Evolutionary conservation across 2,797 vertebrate genomes (phyloP).

Genomic region (Acrossocheilus wenchowensis): DNA sequence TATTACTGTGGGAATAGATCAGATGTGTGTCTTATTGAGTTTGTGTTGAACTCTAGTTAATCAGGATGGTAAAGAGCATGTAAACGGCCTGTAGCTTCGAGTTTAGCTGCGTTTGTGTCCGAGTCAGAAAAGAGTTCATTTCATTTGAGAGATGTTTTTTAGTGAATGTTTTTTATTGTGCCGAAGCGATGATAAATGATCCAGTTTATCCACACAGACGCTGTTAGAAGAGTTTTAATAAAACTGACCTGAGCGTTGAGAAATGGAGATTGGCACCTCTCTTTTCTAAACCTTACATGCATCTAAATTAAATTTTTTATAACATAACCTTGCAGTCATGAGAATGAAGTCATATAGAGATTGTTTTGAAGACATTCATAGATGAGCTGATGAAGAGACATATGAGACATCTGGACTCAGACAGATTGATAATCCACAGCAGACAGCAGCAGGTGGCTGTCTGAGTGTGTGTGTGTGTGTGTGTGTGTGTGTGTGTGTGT

Average conservation of each 20-base stretch:
- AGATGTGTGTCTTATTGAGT: not conserved
- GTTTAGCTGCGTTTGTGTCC: too few relatives aligned
- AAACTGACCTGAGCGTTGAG: not conserved
- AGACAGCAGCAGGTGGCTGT: constrained; percentile 76
- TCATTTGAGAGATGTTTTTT: not conserved
- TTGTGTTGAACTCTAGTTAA: not conserved
- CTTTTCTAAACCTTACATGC: not conserved
- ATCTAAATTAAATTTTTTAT: not conserved
- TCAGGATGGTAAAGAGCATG: too few relatives aligned
- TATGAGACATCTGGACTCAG: constrained; percentile 65
- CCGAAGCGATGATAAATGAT: not conserved
- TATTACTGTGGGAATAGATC: too few relatives aligned
- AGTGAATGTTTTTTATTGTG: not conserved
- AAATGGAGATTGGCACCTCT: not conserved
- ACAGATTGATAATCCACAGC: constrained; percentile 75
- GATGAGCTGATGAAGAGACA: constrained; percentile 44
- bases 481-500: not conserved
- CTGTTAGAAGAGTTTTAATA: not conserved
- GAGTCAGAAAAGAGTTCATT: too few relatives aligned
- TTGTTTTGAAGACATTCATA: constrained; percentile 24
- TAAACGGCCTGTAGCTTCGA: too few relatives aligned
- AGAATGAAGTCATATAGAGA: not conserved
- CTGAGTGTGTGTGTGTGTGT: constrained; percentile 43
- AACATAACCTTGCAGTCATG: not conserved
- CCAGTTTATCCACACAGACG: not conserved